These are phyloP conservation scores for Leptothorax acervorum DNA, from an alignment of 2,888 invertebrate genomes.

Conservation along the genomic window DNA sequence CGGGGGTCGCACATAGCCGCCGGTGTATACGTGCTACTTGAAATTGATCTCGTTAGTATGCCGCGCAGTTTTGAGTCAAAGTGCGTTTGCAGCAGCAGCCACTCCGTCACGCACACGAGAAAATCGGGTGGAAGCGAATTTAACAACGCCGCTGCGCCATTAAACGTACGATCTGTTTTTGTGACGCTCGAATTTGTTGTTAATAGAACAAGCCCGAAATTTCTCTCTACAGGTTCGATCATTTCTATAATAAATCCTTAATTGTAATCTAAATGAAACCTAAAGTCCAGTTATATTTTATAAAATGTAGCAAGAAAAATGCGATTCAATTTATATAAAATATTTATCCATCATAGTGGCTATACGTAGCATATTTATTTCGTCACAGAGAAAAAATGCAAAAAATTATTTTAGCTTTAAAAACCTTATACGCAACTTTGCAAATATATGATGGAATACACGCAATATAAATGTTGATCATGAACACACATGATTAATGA, in stretches of 20 bases:
- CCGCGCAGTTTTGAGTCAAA: slow-evolving; percentile 53
- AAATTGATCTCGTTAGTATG: slow-evolving; percentile 73
- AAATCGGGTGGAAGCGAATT: slow-evolving; percentile 52
- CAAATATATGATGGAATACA: not conserved
- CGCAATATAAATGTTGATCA: not conserved
- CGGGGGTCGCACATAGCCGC: not conserved
- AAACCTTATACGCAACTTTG: not conserved
- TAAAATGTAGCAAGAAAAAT: not conserved
- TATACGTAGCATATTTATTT: not conserved
- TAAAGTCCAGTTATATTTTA: not conserved
- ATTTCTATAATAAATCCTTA: not conserved
- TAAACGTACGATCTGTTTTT: slow-evolving; percentile 68
- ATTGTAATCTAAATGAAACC: not conserved
- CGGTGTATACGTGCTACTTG: slow-evolving; percentile 40
- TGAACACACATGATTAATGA: not conserved
- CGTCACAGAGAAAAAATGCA: not conserved
- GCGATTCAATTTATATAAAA: not conserved
- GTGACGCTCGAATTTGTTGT: slow-evolving; percentile 14
- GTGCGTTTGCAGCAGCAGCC: slow-evolving; percentile 53
- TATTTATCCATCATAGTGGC: not conserved
- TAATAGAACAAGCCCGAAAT: not conserved
- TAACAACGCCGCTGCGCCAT: slow-evolving; percentile 61
- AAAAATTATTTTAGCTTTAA: not conserved
- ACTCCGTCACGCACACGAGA: slow-evolving; percentile 63
- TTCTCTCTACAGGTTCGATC: not conserved